Conservation (phyloP, 2,888 invertebrate genomes). For the Chrysina gloriosa region DNA sequence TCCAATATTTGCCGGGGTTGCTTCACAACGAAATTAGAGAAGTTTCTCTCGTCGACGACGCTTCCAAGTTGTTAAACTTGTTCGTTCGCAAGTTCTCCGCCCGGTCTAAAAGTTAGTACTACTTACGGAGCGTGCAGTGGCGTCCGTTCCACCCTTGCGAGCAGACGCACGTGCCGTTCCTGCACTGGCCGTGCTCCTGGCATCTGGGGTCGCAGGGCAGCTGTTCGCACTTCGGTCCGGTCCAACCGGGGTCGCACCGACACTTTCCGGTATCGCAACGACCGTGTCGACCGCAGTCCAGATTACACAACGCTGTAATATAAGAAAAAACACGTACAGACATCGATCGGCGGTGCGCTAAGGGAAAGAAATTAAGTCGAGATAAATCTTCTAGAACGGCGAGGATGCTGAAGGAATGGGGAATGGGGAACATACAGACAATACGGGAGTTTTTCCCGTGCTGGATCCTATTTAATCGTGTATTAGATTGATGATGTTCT, state of each 20-base stretch:
- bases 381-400: background rate
- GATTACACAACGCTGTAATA: constrained; percentile 84
- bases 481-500: too few relatives aligned
- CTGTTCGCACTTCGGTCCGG: constrained; percentile 91
- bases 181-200: constrained; percentile 95
- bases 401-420: too few relatives aligned
- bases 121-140: constrained; percentile 96
- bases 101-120: constrained; percentile 31
- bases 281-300: constrained; percentile 95
- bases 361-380: background rate
- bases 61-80: constrained; percentile 47
- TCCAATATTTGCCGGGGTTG: constrained; percentile 40
- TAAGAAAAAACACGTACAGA: constrained; percentile 41
- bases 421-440: too few relatives aligned
- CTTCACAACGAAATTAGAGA: constrained; percentile 46
- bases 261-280: constrained; percentile 92
- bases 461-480: too few relatives aligned
- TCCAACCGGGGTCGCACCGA: constrained; percentile 93
- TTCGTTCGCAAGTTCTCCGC: constrained; percentile 14
- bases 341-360: constrained; percentile 3
- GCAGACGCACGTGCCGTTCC: constrained; percentile 97
- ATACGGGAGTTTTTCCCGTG: too few relatives aligned
- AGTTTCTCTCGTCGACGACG: constrained; percentile 34
- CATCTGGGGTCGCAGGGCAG: constrained; percentile 92
- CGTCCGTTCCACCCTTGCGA: constrained; percentile 98